phyloP scores from a whole-genome alignment of 30 jellyfish, hydroid and myxozoan genomes.

The Cassiopea andromeda region DNA sequence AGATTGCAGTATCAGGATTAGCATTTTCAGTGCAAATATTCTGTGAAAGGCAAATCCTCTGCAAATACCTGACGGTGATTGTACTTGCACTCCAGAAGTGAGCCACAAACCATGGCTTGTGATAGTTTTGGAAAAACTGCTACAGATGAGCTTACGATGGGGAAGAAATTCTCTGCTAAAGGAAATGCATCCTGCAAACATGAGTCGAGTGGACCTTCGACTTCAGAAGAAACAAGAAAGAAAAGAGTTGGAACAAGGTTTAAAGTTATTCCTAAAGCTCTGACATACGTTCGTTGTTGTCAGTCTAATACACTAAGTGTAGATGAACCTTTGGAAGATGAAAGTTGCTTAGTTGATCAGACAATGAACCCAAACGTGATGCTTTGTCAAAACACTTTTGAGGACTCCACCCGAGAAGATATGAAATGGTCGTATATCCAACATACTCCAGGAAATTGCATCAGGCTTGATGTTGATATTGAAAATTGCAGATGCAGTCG shows the following conservation, averaged over 20 bases:
- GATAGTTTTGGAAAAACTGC: too few relatives aligned
- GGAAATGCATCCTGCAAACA: not conserved
- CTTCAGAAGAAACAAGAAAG: not conserved
- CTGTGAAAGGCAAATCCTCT: too few relatives aligned
- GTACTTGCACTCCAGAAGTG: too few relatives aligned
- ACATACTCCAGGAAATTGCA: not conserved
- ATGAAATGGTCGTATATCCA: not conserved
- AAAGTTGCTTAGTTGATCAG: not conserved
- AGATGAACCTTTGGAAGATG: slow-evolving; percentile 12
- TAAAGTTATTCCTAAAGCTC: not conserved
- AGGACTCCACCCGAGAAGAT: not conserved
- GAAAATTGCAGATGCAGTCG: slow-evolving; percentile 19
- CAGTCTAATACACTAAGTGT: not conserved
- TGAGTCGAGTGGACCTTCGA: not conserved
- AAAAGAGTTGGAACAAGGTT: not conserved
- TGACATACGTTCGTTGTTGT: not conserved
- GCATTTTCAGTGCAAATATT: too few relatives aligned
- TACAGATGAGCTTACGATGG: too few relatives aligned
- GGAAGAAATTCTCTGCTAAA: too few relatives aligned
- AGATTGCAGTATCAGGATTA: too few relatives aligned
- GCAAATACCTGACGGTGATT: too few relatives aligned
- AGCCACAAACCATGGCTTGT: too few relatives aligned
- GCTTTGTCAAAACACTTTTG: not conserved
- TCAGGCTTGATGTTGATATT: not conserved
- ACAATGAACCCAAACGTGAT: not conserved